Percentiles rank a stretch among this genome's conserved stretches.
phyloP scores from a whole-genome alignment of 1,140 invertebrate genomes.

The Drosophila funebris region DNA sequence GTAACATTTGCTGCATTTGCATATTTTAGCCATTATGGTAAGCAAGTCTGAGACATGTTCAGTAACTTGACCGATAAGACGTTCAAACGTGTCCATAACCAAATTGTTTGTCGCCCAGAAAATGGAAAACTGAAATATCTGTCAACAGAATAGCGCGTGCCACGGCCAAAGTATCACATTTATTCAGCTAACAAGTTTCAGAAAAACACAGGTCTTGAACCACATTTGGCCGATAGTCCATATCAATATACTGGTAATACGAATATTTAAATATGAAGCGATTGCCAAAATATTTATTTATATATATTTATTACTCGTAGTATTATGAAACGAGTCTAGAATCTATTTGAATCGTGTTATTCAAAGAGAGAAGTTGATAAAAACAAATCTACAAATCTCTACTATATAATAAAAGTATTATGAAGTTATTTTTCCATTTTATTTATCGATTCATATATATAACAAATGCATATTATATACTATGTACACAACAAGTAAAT shows the following conservation, averaged over 20 bases:
- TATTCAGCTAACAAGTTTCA: constrained; percentile 1
- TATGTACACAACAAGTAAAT: too few species aligned
- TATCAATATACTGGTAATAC: not conserved
- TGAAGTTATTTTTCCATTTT: too few species aligned
- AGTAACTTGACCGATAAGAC: constrained; percentile 63
- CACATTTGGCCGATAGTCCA: not conserved
- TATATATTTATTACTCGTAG: too few species aligned
- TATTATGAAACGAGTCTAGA: too few species aligned
- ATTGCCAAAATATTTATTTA: not conserved
- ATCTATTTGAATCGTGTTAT: too few species aligned
- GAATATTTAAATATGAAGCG: not conserved
- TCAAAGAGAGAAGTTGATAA: too few species aligned
- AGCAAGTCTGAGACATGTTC: constrained; percentile 45
- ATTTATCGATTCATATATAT: too few species aligned
- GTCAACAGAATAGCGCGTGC: constrained; percentile 44
- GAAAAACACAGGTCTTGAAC: not conserved
- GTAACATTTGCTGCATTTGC: constrained; percentile 39
- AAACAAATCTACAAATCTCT: too few species aligned
- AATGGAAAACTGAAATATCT: constrained; percentile 29
- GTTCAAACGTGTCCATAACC: constrained; percentile 52
- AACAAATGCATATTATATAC: too few species aligned
- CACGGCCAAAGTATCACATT: constrained; percentile 40
- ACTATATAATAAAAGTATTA: too few species aligned
- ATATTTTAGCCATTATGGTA: constrained; percentile 40
- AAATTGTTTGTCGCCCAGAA: constrained; percentile 24